Base-by-base conservation (phyloP, 2,888 invertebrate species). In the Rhingia rostrata region DNA sequence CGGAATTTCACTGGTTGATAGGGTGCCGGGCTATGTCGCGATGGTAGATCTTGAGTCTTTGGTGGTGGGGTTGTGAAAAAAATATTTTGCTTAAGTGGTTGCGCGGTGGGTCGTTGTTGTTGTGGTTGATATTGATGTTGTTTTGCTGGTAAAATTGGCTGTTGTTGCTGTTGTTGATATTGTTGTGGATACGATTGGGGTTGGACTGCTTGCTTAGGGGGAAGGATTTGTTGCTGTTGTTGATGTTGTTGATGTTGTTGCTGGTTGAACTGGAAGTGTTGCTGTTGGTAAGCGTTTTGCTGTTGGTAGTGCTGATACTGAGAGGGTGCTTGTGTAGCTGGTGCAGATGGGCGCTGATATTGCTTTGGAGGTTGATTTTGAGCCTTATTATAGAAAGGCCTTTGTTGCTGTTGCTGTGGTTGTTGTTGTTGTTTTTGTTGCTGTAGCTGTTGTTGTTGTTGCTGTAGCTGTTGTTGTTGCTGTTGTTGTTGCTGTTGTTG, bases 301-400 rank as follows among this genome's bases (percentile, higher is more conserved):
- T 84, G 74, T 4, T 80, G 84, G 32, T 70, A 74, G 30, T 51
- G 69, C 32, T 74, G 82, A 35, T 85, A 85, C 35, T 86, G 81
- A 41, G 93, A 93, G 10, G 93, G 64, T 92, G 88, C 41, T 92
- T 93, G 14, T 5, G 60, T 45, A n/a, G 64, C 67, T 33, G 79
- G 51, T 45, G 60, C 14, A 51, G 67, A 33, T 4, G 56, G 79
- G 0, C 69, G 51, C 10, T 69, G 63, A 32, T 84, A 74, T 12
- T 75, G 93, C 41, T 85, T 86, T 39, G 70, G 75, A 37, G 86
- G 58, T 49, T 82, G 86, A n/a, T 67, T 61, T 54, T 67, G 87
- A 64, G 9, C 78, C 88, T 86, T 86, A 77, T 78, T 89, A 54
- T 77, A 86, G 61, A 86, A 77, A 53, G 87, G 87, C 49, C 88